phyloP scores from a whole-genome alignment of 2,113 vertebrate genomes.

The Brienomyrus longianalis region DNA sequence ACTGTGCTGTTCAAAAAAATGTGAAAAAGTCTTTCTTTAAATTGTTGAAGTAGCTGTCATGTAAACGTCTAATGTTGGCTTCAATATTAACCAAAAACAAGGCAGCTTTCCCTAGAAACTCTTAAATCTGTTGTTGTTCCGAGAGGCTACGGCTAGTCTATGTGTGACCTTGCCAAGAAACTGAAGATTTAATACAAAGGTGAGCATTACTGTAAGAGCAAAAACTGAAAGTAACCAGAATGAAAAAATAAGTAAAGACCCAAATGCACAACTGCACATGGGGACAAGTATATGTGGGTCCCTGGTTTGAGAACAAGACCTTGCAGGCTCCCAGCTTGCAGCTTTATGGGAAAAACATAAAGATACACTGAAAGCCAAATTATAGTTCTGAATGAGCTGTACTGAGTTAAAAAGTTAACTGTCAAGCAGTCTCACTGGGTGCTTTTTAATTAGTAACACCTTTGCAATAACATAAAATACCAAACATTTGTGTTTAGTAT shows the following conservation, averaged over 20 bases:
- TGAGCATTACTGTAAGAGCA: background rate
- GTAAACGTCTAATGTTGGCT: background rate
- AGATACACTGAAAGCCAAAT: background rate
- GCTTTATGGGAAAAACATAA: background rate
- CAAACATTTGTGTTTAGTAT: background rate
- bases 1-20: background rate
- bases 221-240: background rate
- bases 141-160: background rate
- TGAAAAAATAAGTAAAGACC: background rate
- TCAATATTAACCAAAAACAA: background rate
- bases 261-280: background rate
- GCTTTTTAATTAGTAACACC: background rate
- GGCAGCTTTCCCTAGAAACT: background rate
- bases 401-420: background rate
- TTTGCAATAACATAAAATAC: background rate
- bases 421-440: background rate
- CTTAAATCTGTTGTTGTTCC: background rate
- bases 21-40: background rate
- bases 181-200: background rate
- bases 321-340: background rate
- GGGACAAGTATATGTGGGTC: background rate
- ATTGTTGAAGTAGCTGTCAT: background rate
- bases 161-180: background rate
- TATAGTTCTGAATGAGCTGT: background rate
- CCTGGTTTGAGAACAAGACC: background rate